A percentile compares a stretch with the other conserved stretches of the same genome.
Conservation (phyloP, 2,113 vertebrate genomes). For the Leucosticte australis region DNA sequence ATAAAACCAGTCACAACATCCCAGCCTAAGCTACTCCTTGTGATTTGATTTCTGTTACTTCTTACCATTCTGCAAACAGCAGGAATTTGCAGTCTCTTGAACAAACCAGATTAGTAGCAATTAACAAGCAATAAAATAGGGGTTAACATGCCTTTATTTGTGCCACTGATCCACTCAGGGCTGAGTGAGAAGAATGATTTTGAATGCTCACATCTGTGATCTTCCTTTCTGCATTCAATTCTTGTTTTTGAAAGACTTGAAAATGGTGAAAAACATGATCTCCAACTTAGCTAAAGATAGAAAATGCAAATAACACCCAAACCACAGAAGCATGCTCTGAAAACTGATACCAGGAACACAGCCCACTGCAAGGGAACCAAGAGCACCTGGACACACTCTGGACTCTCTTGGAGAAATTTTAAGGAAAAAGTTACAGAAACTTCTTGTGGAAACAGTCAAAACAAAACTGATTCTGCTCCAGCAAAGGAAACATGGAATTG, state of each 20-base stretch:
- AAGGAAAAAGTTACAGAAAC: neutral
- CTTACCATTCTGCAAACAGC: neutral
- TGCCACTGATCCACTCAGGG: neutral
- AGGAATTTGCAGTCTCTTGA: neutral
- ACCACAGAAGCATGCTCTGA: neutral
- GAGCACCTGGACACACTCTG: neutral
- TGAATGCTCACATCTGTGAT: neutral
- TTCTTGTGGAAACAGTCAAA: neutral
- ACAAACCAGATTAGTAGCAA: neutral
- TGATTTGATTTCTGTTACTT: neutral
- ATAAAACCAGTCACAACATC: neutral
- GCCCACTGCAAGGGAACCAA: neutral
- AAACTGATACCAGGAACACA: neutral
- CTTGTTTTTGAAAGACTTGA: neutral
- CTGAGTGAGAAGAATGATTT: neutral
- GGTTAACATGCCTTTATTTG: neutral
- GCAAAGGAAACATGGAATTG: neutral
- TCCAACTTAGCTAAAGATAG: constrained; percentile 16
- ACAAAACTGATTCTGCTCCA: neutral
- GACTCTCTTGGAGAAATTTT: neutral
- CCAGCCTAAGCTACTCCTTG: neutral
- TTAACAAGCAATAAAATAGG: neutral
- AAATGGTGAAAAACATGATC: neutral
- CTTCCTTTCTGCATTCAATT: neutral
- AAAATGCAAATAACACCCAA: constrained; percentile 43